Base-by-base conservation (phyloP, 2,888 invertebrate genomes). In the Standfussiana lucernea region DNA sequence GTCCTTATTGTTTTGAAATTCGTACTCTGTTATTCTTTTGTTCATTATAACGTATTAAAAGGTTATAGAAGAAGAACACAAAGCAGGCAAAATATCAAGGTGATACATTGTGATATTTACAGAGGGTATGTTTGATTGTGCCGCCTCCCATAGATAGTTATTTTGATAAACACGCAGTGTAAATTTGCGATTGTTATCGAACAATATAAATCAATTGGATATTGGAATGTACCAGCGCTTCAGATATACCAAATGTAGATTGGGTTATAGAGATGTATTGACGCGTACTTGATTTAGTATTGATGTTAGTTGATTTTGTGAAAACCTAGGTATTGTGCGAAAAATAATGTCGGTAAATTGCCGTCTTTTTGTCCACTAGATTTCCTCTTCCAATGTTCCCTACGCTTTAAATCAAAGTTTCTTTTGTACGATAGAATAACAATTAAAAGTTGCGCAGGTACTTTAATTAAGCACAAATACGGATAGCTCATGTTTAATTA, bases 171-270 rank as follows among this genome's bases (percentile, higher is more conserved):
- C 83, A 73, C 68, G 75, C 74, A 77, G 88, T 89, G 91, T 88
- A 88, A 90, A 92, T 86, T 88, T 79, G 86, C 89, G 93, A 94
- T 93, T 91, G 88, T 92, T 93, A 94, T 94, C 88, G 91, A 93
- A 93, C 93, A 89, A 89, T 90, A 90, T 91, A 90, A 93, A 94
- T 93, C 93, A 93, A 94, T 94, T 91, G 87, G 84, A 85, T 87
- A 83, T 87, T 81, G 79, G 74, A 79, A 75, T 81, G 83, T 86
- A 85, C 72, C 82, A 85, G 68, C 85, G 75, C 80, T 82, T 87
- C 82, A 85, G 82, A 77, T 84, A 82, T 82, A 72, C 68, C 64
- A 82, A 82, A 81, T 83, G 79, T 77, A 69, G 77, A 87, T 87
- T 84, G 74, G 74, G 37, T 76, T 72, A 78, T 84, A 84, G 72